Evolutionary conservation across 2,797 vertebrate species (phyloP).

Genomic region (Coregonus ussuriensis): DNA sequence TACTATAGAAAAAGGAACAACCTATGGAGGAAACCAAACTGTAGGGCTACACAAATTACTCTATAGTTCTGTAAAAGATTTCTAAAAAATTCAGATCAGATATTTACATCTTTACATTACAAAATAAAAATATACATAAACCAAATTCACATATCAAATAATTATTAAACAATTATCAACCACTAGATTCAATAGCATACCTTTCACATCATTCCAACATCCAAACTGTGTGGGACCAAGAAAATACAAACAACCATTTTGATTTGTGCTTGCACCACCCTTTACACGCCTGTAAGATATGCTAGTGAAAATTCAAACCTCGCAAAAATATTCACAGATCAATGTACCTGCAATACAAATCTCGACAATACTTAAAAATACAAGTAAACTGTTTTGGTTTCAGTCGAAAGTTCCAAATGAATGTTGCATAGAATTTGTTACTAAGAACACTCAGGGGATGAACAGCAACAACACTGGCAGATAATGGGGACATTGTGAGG

Average conservation of each 20-base stretch:
- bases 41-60: conserved; percentile 19
- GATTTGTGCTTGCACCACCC: conserved; percentile 2
- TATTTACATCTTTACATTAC: conserved; percentile 39
- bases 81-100: conserved; percentile 20
- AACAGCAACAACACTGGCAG: background rate
- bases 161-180: background rate
- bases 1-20: conserved; percentile 9
- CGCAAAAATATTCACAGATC: conserved; percentile 10
- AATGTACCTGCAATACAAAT: conserved; percentile 8
- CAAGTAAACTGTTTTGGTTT: conserved; percentile 14
- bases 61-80: conserved; percentile 20
- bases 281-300: conserved; percentile 8
- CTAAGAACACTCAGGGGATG: background rate
- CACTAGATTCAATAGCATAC: background rate
- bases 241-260: background rate
- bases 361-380: conserved; percentile 13
- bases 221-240: background rate
- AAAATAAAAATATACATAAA: conserved; percentile 35
- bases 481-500: conserved; percentile 12
- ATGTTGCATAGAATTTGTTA: conserved; percentile 28
- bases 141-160: conserved; percentile 9
- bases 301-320: background rate
- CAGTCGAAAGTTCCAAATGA: conserved; percentile 13
- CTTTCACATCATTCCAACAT: conserved; percentile 11
- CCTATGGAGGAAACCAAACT: conserved; percentile 11